Percentiles rank a stretch among this genome's conserved stretches.
Evolutionary conservation across 2,888 invertebrate genomes (phyloP).

Genomic region (Acrocyrtus sp.): DNA sequence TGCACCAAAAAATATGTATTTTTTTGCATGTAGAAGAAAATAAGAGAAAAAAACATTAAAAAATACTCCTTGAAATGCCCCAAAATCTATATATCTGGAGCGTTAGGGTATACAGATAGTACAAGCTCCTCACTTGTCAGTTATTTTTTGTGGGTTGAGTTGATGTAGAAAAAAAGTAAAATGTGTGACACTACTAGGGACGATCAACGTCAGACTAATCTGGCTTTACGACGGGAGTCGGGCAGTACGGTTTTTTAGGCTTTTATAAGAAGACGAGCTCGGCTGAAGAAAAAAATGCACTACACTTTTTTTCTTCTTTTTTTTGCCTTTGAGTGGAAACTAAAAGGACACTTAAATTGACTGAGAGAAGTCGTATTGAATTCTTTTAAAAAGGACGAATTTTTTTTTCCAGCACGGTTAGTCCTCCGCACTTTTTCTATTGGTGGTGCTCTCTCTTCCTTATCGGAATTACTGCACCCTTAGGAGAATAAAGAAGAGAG

Average conservation of each 20-base stretch:
- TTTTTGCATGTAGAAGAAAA: no score
- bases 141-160: constrained; percentile 11
- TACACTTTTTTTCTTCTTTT: no score
- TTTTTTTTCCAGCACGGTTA: constrained; percentile 4
- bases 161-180: constrained; percentile 29
- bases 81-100: no score
- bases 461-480: not conserved
- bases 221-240: constrained; percentile 35
- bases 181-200: constrained; percentile 29
- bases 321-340: not conserved
- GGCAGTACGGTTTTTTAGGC: no score
- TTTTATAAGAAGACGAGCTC: no score
- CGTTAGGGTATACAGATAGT: no score
- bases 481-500: no score
- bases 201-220: constrained; percentile 45
- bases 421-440: not conserved
- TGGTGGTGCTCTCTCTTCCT: no score
- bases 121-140: constrained; percentile 28
- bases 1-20: no score
- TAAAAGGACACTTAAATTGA: constrained; percentile 33
- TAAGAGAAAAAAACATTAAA: no score
- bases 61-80: no score
- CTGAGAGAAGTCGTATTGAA: constrained; percentile 35
- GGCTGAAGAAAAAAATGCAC: no score
- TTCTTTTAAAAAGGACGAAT: constrained; percentile 3